Evolutionary conservation across 2,888 invertebrate species (phyloP), one percentile per base, ranked within the genome.

Genomic region (Bellardia pandia): DNA sequence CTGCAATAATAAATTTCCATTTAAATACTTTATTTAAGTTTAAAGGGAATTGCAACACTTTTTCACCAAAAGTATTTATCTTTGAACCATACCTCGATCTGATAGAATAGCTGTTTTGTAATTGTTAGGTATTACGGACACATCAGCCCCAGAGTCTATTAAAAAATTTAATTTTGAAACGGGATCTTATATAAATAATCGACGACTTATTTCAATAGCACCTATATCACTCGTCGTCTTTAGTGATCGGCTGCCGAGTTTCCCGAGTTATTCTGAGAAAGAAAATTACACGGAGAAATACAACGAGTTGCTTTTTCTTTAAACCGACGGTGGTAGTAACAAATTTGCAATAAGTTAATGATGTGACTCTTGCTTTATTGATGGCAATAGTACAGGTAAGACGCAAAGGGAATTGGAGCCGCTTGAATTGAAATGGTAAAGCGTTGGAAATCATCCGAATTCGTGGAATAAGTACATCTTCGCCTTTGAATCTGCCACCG

Each of bases 111-210:
- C 37, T 8, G 30, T 30, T 53, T 69, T 33, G 7, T 7, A 33
- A 11, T 53, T 53, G 13, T 14, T 69, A 23, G 30, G 30, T 66
- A 40, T 40, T 5, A 16, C 16, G 16, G 66, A 66, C 1, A 66
- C 66, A 13, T 68, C 68, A 45, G 68, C 68, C 16, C 68, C 68
- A 2, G 48, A 68, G 30, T 48, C 30, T 40, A 23, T 48, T 48
- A 48, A 48, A 48, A 51, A 68, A 48, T 14, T 68, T 4, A 68
- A 23, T 30, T 68, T 68, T 48, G 68, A 23, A 48, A 48, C 3
- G n/a, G 68, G 48, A 45, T 48, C 48, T 68, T 14, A 48, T 4
- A 68, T 69, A 51, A 69, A 33, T 14, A 33, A 48, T 2, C 68
- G 33, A 51, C 68, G 51, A 69, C 33, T 51, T 51, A 13, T 30